A percentile compares a stretch with the other conserved stretches of the same genome.
These are phyloP conservation scores for Orthochromis malagaraziensis DNA, from an alignment of 2,113 vertebrate genomes.

Conservation along the genomic window DNA sequence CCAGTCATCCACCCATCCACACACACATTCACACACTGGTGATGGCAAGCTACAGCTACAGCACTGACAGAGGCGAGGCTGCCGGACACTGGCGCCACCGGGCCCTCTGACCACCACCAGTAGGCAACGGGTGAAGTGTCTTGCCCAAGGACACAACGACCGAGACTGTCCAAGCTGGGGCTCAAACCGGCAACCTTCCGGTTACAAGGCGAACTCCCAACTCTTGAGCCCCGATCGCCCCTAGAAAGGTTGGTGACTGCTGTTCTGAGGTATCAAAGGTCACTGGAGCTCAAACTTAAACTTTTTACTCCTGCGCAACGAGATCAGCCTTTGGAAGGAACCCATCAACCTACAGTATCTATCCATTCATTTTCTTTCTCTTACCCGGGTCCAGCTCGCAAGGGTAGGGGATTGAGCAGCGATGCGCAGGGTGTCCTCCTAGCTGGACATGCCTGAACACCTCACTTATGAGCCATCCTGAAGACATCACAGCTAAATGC, in stretches of 20 bases:
- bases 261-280: neutral
- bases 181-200: too few species aligned
- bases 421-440: neutral
- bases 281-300: neutral
- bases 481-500: neutral
- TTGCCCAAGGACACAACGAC: too few species aligned
- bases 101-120: too few species aligned
- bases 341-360: neutral
- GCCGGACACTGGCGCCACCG: too few species aligned
- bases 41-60: too few species aligned
- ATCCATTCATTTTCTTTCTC: neutral
- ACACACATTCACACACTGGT: too few species aligned
- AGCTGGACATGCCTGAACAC: neutral
- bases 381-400: neutral
- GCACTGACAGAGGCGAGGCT: too few species aligned
- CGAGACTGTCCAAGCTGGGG: too few species aligned
- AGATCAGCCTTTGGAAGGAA: neutral
- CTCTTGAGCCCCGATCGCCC: too few species aligned
- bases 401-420: rapidly evolving
- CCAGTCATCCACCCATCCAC: too few species aligned
- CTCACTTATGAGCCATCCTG: neutral
- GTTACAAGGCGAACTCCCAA: too few species aligned
- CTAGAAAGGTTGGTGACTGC: neutral
- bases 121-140: too few species aligned
- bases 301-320: rapidly evolving